phyloP scores from a whole-genome alignment of 1,140 invertebrate genomes.

The Bombus breviceps region DNA sequence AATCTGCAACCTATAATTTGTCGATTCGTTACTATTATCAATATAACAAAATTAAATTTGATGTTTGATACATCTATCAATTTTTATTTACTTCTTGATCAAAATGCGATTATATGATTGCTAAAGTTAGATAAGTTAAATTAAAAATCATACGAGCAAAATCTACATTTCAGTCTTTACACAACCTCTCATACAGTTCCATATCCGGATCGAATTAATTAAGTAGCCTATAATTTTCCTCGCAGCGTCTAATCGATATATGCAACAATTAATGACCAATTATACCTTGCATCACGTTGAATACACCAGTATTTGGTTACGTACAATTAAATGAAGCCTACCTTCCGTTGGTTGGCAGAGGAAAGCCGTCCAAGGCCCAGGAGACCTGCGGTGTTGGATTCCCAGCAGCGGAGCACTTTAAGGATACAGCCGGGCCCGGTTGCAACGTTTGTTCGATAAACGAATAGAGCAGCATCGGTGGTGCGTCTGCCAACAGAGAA shows the following conservation, averaged over 20 bases:
- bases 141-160: background rate
- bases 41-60: no score
- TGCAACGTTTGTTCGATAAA: slow-evolving; percentile 93
- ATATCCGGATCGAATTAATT: background rate
- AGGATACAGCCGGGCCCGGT: slow-evolving; percentile 91
- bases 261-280: background rate
- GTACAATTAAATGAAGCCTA: slow-evolving; percentile 74
- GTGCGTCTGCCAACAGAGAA: slow-evolving; percentile 87
- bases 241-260: background rate
- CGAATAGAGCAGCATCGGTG: slow-evolving; percentile 90
- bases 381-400: slow-evolving; percentile 92
- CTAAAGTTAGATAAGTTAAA: no score
- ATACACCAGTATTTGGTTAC: background rate
- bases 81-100: no score
- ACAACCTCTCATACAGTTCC: background rate
- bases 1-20: no score
- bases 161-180: background rate
- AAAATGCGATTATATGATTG: no score
- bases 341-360: slow-evolving; percentile 88
- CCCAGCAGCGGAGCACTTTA: slow-evolving; percentile 93
- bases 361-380: slow-evolving; percentile 92
- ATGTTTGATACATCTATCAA: no score
- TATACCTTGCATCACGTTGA: background rate
- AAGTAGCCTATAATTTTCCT: background rate
- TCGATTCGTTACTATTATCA: no score